Percentiles rank a stretch among this genome's conserved stretches.
phyloP scores from a whole-genome alignment of 2,797 vertebrate species.

The Protonibea diacanthus region DNA sequence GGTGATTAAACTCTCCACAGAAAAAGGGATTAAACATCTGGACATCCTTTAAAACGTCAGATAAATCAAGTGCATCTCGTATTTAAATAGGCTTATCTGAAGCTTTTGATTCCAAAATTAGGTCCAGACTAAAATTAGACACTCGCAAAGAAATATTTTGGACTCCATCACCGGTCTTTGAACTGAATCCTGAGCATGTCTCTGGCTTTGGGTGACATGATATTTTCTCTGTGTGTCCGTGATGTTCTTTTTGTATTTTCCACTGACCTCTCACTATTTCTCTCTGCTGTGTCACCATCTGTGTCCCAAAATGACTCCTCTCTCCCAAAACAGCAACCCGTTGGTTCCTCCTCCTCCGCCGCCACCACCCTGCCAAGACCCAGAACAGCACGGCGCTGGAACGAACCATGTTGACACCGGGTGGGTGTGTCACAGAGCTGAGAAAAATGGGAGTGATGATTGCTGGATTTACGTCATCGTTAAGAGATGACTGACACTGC shows the following conservation, averaged over 20 bases:
- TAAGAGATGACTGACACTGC: conserved; percentile 17
- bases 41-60: not conserved
- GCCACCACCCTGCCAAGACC: conserved; percentile 29
- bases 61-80: conserved; percentile 4
- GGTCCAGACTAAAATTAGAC: conserved; percentile 21
- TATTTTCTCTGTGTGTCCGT: conserved; percentile 5
- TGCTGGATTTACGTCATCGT: conserved; percentile 31
- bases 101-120: conserved; percentile 34
- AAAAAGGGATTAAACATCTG: conserved; percentile 2
- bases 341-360: conserved; percentile 35
- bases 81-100: not conserved
- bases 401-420: conserved; percentile 1
- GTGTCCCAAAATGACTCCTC: conserved; percentile 57
- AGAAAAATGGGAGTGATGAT: conserved; percentile 1
- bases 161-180: not conserved
- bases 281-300: conserved; percentile 75
- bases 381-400: conserved; percentile 46
- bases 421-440: conserved; percentile 19
- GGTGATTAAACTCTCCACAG: not conserved
- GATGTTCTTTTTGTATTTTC: conserved; percentile 19
- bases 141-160: not conserved
- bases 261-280: conserved; percentile 45
- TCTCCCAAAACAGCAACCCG: conserved; percentile 43
- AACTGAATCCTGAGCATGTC: not conserved
- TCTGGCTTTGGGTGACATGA: not conserved